Conservation (phyloP, 2,113 vertebrate genomes). For the Zapornia atra region DNA sequence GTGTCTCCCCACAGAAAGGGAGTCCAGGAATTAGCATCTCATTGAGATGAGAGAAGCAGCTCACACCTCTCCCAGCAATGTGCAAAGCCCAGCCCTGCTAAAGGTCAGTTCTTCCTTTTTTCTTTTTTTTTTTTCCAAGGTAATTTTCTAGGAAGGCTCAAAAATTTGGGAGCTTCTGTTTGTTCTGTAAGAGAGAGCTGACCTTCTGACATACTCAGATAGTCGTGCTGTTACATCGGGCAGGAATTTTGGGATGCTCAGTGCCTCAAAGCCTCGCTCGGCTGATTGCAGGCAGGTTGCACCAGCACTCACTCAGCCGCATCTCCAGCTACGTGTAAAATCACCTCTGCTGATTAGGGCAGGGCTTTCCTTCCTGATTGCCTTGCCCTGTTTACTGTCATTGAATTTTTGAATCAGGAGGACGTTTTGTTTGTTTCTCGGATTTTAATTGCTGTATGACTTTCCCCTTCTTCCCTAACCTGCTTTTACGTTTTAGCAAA, state of each 20-base stretch:
- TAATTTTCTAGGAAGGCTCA: not conserved
- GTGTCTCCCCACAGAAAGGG: not conserved
- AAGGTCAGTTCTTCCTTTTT: not conserved
- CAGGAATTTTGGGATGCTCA: not conserved
- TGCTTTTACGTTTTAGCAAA: slow-evolving; percentile 62
- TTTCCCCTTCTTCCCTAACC: slow-evolving; percentile 62
- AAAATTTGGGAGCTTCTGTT: not conserved
- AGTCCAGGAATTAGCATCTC: not conserved
- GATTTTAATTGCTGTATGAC: slow-evolving; percentile 67
- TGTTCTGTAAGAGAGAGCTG: slow-evolving; percentile 59
- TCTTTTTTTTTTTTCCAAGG: not conserved
- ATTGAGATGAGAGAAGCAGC: not conserved
- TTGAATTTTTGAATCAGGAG: slow-evolving; percentile 63
- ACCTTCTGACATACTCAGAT: not conserved
- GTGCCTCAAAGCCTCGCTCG: slow-evolving; percentile 21
- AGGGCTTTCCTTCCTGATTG: slow-evolving; percentile 60
- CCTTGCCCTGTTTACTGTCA: slow-evolving; percentile 65
- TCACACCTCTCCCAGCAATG: not conserved
- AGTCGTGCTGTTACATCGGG: not conserved
- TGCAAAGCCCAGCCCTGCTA: not conserved
- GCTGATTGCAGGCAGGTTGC: slow-evolving; percentile 42
- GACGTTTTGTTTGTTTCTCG: slow-evolving; percentile 59
- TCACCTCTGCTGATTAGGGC: slow-evolving; percentile 50
- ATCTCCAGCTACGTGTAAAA: slow-evolving; percentile 56
- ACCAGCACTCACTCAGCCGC: slow-evolving; percentile 39